These are phyloP conservation scores for Urophycis tenuis DNA, from an alignment of 2,797 vertebrate genomes.

Conservation along the genomic window DNA sequence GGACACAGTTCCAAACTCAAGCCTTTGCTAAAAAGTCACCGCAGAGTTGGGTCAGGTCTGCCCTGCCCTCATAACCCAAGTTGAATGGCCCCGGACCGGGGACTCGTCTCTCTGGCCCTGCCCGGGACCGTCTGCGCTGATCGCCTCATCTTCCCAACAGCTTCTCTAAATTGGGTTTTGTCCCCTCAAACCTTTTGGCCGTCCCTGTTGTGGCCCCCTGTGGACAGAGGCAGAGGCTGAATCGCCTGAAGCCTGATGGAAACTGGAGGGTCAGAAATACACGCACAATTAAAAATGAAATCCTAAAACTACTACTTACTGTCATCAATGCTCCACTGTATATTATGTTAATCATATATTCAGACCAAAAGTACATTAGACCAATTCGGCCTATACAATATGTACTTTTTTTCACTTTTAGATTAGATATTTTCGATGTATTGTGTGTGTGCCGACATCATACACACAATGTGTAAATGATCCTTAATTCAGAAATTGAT, in stretches of 20 bases:
- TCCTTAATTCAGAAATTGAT: not conserved
- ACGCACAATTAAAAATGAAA: no score
- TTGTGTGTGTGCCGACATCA: not conserved
- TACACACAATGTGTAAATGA: not conserved
- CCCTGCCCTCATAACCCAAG: not conserved
- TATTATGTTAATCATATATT: not conserved
- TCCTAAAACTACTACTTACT: not conserved
- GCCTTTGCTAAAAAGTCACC: not conserved
- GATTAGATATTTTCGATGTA: no score
- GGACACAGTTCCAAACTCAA: not conserved
- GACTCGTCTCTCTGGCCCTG: not conserved
- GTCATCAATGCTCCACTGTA: not conserved
- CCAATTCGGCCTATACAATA: no score
- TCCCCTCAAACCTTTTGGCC: not conserved
- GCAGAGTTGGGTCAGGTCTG: not conserved
- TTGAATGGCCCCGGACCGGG: not conserved
- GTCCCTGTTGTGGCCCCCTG: not conserved
- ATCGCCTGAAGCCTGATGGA: not conserved
- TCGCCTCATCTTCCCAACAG: not conserved
- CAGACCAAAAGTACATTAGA: not conserved
- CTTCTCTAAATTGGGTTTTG: not conserved
- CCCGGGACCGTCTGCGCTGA: not conserved
- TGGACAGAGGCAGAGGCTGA: not conserved
- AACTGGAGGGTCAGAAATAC: not conserved
- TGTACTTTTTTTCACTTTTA: no score